These are phyloP conservation scores for Pavo muticus DNA, from an alignment of 2,113 vertebrate species.

Conservation along the genomic window DNA sequence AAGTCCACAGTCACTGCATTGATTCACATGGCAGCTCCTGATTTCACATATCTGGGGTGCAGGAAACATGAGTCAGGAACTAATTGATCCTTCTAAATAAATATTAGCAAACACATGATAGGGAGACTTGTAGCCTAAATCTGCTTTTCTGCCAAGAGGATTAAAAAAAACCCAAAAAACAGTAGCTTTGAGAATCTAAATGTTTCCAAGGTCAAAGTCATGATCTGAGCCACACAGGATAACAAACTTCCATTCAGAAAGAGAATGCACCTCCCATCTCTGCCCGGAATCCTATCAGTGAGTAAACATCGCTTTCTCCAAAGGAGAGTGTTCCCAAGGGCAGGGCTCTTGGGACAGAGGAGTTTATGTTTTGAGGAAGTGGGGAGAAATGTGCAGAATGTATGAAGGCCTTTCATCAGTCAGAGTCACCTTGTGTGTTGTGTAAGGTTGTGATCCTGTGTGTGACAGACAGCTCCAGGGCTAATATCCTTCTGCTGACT, in stretches of 20 bases:
- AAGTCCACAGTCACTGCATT: neutral
- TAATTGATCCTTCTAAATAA: neutral
- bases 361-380: neutral
- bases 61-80: neutral
- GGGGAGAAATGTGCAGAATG: neutral
- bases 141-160: neutral
- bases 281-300: neutral
- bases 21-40: neutral
- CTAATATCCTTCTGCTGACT: neutral
- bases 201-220: neutral
- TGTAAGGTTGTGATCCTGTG: neutral
- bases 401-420: neutral
- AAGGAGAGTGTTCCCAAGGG: neutral
- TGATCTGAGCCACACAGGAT: neutral
- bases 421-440: neutral
- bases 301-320: neutral
- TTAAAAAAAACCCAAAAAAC: neutral
- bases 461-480: neutral
- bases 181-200: neutral
- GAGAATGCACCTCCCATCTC: neutral
- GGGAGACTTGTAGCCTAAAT: neutral
- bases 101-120: neutral
- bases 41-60: neutral
- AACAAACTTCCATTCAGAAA: neutral
- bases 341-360: neutral